Percentiles rank a stretch among this genome's conserved stretches.
Evolutionary conservation across 2,888 invertebrate genomes (phyloP).

Genomic region (Camponotus fellah): DNA sequence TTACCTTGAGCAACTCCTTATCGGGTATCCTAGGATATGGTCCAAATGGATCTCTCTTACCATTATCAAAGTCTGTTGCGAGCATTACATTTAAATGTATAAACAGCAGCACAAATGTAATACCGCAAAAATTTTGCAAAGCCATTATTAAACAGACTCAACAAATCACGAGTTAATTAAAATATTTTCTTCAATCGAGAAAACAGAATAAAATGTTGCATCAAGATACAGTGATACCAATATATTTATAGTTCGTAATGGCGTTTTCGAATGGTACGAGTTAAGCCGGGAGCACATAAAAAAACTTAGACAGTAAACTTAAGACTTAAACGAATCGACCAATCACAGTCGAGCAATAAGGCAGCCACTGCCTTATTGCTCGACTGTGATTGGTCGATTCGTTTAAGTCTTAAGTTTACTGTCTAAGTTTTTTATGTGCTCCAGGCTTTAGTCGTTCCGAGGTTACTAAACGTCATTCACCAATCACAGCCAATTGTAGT

Average conservation of each 20-base stretch:
- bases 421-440: no score
- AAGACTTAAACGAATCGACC: no score
- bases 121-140: background rate
- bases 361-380: no score
- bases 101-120: fast-evolving
- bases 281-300: no score
- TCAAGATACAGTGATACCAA: conserved; percentile 29
- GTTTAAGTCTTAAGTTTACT: no score
- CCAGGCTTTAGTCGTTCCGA: no score
- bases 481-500: no score
- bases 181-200: background rate
- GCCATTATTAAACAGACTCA: background rate
- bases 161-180: background rate
- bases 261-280: no score
- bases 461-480: no score
- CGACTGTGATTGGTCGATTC: no score
- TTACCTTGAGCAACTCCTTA: conserved; percentile 18
- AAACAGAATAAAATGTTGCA: background rate
- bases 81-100: fast-evolving
- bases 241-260: background rate
- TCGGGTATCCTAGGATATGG: conserved; percentile 41
- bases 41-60: background rate
- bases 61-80: background rate
- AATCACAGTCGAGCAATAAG: no score
- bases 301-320: no score